Base-by-base conservation (phyloP, 1,140 invertebrate species). In the Acromyrmex heyeri region DNA sequence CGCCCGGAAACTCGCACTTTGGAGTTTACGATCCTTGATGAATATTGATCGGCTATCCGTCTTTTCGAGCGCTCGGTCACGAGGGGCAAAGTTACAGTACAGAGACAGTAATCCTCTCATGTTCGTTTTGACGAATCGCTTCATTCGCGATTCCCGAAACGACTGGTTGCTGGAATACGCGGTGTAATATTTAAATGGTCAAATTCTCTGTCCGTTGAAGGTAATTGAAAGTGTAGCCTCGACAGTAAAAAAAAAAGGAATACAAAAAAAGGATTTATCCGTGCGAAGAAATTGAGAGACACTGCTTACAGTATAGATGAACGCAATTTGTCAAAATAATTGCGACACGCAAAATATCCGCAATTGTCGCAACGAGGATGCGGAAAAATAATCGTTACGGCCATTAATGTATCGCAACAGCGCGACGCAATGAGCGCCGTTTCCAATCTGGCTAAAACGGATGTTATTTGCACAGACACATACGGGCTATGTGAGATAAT, bases 1-100 rank as follows among this genome's bases (percentile, higher is more conserved):
- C 62, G 24, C 44, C 38, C 44, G 62, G 77, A 69, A 79, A 67
- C 79, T 83, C 55, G 67, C 69, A 24, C 44, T 61, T 59, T 14
- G 18, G 38, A 83, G 73, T 85, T 85, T 78, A 78, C 73, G 73
- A 65, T 85, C 73, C 82, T 78, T 85, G 72, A 67, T 85, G 70
- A 85, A 85, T 77, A 85, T 85, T 77, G 82, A 78, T 83, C 69
- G 67, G n/a, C 67, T 34, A 82, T 82, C 30, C 38, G 79, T 73
- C 69, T 83, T 83, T 44, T 69, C 65, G 50, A 34, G 7, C 64
- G 69, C 55, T 55, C 62, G 73, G 44, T 30, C 27, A 48, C 38
- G 24, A 72, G 38, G 50, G 38, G 5, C 69, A 2, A 48, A 12
- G 21, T 70, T 65, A 8, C 61, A n/a, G 65, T 65, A 38, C 24